These are phyloP conservation scores for Tribolium castaneum DNA, from an alignment of 1,140 invertebrate genomes.

Conservation along the genomic window DNA sequence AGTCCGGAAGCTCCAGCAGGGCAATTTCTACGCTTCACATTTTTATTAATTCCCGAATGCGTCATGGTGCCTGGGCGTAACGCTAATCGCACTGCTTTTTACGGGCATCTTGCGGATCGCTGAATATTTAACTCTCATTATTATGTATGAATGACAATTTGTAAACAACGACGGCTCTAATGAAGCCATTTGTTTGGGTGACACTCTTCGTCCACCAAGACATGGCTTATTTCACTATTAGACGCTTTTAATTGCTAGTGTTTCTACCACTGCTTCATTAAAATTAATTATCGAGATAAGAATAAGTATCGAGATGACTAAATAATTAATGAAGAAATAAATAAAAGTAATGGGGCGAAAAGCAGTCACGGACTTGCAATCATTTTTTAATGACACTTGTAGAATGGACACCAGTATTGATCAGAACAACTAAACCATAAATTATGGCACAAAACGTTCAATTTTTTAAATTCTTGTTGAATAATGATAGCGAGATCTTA, in stretches of 20 bases:
- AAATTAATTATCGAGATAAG: background rate
- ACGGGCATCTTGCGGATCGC: slow-evolving; percentile 47
- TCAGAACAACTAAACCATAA: background rate
- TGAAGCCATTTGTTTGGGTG: slow-evolving; percentile 43
- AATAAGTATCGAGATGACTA: background rate
- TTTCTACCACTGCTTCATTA: background rate
- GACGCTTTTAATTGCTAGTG: slow-evolving; percentile 9
- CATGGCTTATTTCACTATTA: slow-evolving; percentile 13
- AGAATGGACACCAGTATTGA: background rate
- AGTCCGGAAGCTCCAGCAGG: background rate
- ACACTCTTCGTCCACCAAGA: background rate
- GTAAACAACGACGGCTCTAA: slow-evolving; percentile 49
- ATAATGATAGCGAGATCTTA: no score
- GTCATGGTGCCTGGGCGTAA: slow-evolving; percentile 53
- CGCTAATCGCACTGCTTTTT: slow-evolving; percentile 53
- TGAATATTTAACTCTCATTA: slow-evolving; percentile 49
- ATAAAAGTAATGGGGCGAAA: background rate
- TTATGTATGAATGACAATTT: slow-evolving; percentile 52
- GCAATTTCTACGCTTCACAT: slow-evolving; percentile 35
- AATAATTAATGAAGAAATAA: background rate
- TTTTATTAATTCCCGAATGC: slow-evolving; percentile 54
- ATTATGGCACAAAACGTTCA: background rate
- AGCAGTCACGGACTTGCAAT: background rate
- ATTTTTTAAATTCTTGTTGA: background rate
- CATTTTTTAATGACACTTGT: background rate